phyloP scores from a whole-genome alignment of 1,140 invertebrate genomes.

The Drosophila azteca region DNA sequence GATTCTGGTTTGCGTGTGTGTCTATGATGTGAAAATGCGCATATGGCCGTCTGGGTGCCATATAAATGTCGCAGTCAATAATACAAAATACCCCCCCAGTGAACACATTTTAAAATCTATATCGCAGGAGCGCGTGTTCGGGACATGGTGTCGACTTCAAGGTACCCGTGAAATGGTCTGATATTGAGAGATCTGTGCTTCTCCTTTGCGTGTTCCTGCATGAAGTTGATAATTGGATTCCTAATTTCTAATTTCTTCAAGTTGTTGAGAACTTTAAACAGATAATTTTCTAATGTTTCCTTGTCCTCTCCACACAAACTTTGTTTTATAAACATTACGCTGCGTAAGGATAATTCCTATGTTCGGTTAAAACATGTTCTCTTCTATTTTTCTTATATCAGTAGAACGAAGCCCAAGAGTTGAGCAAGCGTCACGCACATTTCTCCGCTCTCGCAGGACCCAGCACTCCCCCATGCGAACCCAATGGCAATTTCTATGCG shows the following conservation, averaged over 20 bases:
- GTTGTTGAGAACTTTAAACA: no score
- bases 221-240: no score
- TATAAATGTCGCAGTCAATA: conserved; percentile 76
- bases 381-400: neutral
- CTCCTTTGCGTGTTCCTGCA: no score
- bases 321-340: no score
- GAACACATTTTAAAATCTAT: conserved; percentile 64
- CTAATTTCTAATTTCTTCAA: no score
- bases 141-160: neutral
- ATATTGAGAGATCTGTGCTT: neutral
- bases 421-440: conserved; percentile 71
- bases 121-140: neutral
- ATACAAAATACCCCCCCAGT: conserved; percentile 39
- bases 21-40: conserved; percentile 75
- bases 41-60: conserved; percentile 62
- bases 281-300: no score
- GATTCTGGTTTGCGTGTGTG: conserved; percentile 3
- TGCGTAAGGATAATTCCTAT: neutral
- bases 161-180: neutral
- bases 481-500: conserved; percentile 64
- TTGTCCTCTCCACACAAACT: no score
- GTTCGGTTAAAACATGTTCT: neutral
- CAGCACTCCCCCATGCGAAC: neutral
- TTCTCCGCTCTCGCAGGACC: conserved; percentile 1
- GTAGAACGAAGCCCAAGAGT: conserved; percentile 47